phyloP scores from a whole-genome alignment of 2,797 vertebrate genomes.

The Artibeus jamaicensis region DNA sequence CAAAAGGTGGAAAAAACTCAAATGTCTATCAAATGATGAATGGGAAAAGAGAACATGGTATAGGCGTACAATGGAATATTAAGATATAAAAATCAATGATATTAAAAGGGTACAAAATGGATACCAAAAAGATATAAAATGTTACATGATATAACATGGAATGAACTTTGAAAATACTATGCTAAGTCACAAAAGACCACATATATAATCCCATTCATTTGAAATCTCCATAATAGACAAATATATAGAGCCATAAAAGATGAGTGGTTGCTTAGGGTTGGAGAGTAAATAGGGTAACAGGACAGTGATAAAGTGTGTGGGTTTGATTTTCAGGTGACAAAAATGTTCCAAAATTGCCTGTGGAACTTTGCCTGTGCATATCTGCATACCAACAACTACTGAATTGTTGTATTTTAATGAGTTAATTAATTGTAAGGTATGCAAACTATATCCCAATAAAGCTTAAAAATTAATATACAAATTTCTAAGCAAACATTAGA shows the following conservation, averaged over 20 bases:
- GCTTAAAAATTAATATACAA: too few relatives aligned
- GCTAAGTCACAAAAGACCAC: too few relatives aligned
- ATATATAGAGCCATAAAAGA: neutral
- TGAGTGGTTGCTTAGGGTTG: neutral
- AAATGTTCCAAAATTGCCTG: too few relatives aligned
- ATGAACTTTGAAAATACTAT: neutral
- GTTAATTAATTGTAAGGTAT: too few relatives aligned
- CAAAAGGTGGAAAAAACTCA: neutral
- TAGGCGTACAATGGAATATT: neutral
- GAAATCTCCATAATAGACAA: too few relatives aligned
- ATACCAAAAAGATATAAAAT: neutral
- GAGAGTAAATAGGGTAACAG: too few relatives aligned
- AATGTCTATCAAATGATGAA: too few relatives aligned
- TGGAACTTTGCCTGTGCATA: too few relatives aligned
- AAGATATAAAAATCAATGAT: neutral
- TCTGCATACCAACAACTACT: neutral
- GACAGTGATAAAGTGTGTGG: neutral
- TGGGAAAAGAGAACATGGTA: neutral
- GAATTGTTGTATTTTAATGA: too few relatives aligned
- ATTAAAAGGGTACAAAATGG: neutral
- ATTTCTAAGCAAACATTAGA: too few relatives aligned
- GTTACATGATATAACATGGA: neutral
- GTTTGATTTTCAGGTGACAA: neutral
- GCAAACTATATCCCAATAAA: too few relatives aligned
- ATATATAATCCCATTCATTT: too few relatives aligned